Percentiles rank a stretch among this genome's conserved stretches.
These are phyloP conservation scores for Podarcis muralis DNA, from an alignment of 2,113 vertebrate genomes.

Conservation along the genomic window DNA sequence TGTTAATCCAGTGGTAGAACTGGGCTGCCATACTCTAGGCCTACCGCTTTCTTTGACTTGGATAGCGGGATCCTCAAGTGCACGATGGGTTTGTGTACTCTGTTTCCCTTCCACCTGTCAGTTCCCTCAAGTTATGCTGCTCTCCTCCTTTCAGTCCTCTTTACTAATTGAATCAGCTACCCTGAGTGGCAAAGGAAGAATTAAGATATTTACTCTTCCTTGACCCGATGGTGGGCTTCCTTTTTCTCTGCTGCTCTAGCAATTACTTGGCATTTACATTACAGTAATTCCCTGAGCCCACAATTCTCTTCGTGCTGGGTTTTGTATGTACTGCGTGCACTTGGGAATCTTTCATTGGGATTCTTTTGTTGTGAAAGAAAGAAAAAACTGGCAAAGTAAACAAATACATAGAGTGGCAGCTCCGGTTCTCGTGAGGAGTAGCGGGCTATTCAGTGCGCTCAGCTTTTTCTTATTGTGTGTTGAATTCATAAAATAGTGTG, in stretches of 20 bases:
- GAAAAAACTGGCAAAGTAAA: neutral
- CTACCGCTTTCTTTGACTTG: too few relatives aligned
- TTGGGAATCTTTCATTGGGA: neutral
- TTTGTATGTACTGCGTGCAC: neutral
- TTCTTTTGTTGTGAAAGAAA: neutral
- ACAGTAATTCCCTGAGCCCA: slow-evolving; percentile 9
- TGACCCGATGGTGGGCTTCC: slow-evolving; percentile 3
- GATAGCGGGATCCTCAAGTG: too few relatives aligned
- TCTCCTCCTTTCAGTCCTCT: neutral
- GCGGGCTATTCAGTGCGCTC: too few relatives aligned
- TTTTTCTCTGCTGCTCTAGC: slow-evolving; percentile 12
- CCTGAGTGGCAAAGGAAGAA: slow-evolving; percentile 9
- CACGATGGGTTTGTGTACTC: too few relatives aligned
- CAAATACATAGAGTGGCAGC: too few relatives aligned
- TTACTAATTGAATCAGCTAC: slow-evolving; percentile 6
- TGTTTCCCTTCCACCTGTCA: too few relatives aligned
- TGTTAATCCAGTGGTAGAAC: too few relatives aligned
- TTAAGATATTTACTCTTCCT: slow-evolving; percentile 29
- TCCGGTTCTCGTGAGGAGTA: too few relatives aligned
- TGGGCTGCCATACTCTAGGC: too few relatives aligned
- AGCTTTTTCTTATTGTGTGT: rapidly evolving
- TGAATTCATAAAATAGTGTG: neutral
- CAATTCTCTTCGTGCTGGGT: slow-evolving; percentile 22
- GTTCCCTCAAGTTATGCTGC: too few relatives aligned
- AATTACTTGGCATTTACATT: slow-evolving; percentile 39